Base-by-base conservation (phyloP, 2,113 vertebrate genomes). In the Helogale parvula region DNA sequence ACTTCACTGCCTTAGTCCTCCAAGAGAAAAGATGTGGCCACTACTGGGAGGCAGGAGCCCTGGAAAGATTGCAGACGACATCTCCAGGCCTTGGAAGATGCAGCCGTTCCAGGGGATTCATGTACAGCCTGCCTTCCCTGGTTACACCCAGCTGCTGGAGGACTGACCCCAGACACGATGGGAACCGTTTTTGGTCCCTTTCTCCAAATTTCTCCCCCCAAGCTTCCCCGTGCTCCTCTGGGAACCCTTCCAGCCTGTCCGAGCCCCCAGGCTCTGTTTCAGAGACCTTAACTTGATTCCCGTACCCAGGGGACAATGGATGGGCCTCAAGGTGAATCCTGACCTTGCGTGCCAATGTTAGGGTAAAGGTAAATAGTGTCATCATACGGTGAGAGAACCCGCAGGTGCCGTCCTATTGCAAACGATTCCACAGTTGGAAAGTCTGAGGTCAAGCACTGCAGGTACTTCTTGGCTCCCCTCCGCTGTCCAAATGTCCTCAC, bases 51-150 rank as follows among this genome's bases (percentile, higher is more conserved):
- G 25, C 50, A 12, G 54, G 31, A 57, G 12, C 8, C 16, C 60
- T n/a, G 35, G 25, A 29, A 25, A 21, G 45, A 3, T 25, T 57
- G 35, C 11, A 25, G 4, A 13, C 3, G 19, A 12, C 41, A 4
- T 33, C 25, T 12, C 12, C 7, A 16, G 45, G 54, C 27, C 47
- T 35, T 68, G 21, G 76, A 66, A 7, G 45, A 25, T 6, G 3
- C 0, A 0, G 16, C 3, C 29, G 0, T 23, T 27, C 1, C 7
- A 57, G 35, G 80, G 11, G 3, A 47, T 69, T 33, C 14, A 9
- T 2, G 7, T 0, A 41, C 17, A 12, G 38, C 35, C 52, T 77
- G 27, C 23, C 8, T 50, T 66, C 16, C 45, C 35, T 47, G 45
- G n/a, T 23, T 25, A 38, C 1, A 17, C 8, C 63, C 19, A 60